phyloP scores from a whole-genome alignment of 2,797 vertebrate genomes.

The Dendrocincla tyrannina region DNA sequence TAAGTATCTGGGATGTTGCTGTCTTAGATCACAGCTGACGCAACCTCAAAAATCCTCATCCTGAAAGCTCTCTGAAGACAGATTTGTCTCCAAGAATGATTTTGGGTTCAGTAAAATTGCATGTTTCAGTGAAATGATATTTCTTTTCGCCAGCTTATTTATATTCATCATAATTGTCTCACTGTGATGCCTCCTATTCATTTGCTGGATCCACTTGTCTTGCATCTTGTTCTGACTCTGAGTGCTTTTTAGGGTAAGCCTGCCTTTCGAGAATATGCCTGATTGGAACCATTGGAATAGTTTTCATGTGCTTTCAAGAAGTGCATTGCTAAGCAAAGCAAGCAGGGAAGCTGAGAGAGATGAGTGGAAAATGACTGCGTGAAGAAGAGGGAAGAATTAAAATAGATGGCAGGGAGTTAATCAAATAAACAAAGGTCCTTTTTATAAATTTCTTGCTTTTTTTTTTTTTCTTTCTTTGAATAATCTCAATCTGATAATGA shows the following conservation, averaged over 20 bases:
- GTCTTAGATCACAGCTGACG: background rate
- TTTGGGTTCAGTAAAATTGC: conserved; percentile 39
- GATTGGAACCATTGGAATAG: conserved; percentile 25
- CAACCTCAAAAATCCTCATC: background rate
- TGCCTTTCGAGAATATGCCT: conserved; percentile 16
- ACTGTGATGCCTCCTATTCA: conserved; percentile 17
- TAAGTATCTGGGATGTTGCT: background rate
- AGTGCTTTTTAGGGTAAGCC: conserved; percentile 16
- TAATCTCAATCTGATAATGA: background rate
- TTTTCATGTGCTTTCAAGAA: conserved; percentile 15
- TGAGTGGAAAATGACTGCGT: background rate
- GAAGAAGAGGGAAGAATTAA: background rate
- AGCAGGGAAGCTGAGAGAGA: background rate
- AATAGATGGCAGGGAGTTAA: conserved; percentile 22
- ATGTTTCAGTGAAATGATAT: conserved; percentile 24
- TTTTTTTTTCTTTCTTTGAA: background rate
- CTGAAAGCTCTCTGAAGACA: background rate
- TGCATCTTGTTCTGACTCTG: conserved; percentile 30
- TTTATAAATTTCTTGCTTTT: background rate
- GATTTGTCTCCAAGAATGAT: conserved; percentile 13
- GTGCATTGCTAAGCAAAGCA: conserved; percentile 25
- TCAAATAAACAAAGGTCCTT: conserved; percentile 6
- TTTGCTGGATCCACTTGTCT: conserved; percentile 36
- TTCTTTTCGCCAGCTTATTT: conserved; percentile 34
- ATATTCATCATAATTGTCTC: conserved; percentile 35